Percentiles rank a stretch among this genome's conserved stretches.
phyloP scores from a whole-genome alignment of 2,797 vertebrate genomes.

The Columba guinea region DNA sequence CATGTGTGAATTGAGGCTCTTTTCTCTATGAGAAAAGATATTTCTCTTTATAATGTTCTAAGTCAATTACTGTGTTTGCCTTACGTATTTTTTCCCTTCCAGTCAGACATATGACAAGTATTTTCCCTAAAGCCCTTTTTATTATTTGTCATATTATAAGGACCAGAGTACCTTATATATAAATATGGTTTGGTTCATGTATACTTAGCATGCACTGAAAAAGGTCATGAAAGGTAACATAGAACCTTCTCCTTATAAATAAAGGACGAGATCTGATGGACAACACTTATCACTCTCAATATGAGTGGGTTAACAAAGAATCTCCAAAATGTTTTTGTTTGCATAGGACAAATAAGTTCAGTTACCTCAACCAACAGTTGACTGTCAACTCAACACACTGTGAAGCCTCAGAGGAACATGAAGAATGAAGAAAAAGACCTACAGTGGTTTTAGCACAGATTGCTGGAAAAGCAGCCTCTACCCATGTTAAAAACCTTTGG shows the following conservation, averaged over 20 bases:
- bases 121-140: not conserved
- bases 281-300: not conserved
- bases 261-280: not conserved
- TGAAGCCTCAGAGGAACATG: not conserved
- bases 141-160: not conserved
- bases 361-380: not conserved
- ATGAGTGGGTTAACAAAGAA: not conserved
- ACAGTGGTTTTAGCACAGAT: not conserved
- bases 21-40: slow-evolving; percentile 19
- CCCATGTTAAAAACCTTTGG: not conserved
- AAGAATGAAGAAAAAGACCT: not conserved
- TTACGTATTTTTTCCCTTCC: not conserved
- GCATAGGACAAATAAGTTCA: not conserved
- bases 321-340: not conserved
- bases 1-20: not conserved
- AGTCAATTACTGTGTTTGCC: not conserved
- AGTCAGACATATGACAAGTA: not conserved
- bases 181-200: not conserved
- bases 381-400: not conserved
- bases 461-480: not conserved
- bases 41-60: slow-evolving; percentile 9
- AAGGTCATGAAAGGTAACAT: not conserved
- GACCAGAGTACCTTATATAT: not conserved
- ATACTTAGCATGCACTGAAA: not conserved
- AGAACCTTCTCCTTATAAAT: not conserved